A percentile compares a stretch with the other conserved stretches of the same genome.
Conservation (phyloP, 2,113 vertebrate genomes). For the Polyodon spathula region DNA sequence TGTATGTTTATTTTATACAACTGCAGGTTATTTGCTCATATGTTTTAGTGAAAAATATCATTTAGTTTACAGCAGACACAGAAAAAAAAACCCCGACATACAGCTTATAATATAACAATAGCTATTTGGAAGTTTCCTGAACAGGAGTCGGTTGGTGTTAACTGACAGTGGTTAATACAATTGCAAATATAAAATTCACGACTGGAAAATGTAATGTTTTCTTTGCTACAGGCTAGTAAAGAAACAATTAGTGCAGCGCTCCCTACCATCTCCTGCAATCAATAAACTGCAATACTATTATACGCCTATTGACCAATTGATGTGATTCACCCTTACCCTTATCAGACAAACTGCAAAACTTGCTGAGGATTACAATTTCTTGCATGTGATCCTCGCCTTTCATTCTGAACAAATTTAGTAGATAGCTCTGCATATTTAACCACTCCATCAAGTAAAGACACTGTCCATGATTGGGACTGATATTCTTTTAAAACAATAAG, state of each 20-base stretch:
- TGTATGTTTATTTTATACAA: too few relatives aligned
- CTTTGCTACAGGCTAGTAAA: constrained; percentile 59
- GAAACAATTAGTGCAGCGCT: constrained; percentile 64
- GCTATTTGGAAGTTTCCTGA: constrained; percentile 19
- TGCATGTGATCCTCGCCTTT: not conserved
- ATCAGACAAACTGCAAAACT: constrained; percentile 33
- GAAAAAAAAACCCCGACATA: constrained; percentile 3
- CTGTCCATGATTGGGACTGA: too few relatives aligned
- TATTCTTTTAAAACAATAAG: too few relatives aligned
- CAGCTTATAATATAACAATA: constrained; percentile 18
- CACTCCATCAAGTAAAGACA: not conserved
- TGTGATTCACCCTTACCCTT: constrained; percentile 43
- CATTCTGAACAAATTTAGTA: constrained; percentile 25
- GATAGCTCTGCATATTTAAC: constrained; percentile 27
- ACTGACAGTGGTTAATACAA: constrained; percentile 47
- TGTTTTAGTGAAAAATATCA: too few relatives aligned
- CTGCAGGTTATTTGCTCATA: too few relatives aligned
- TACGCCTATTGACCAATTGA: constrained; percentile 55
- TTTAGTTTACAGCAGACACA: not conserved
- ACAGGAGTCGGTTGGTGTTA: constrained; percentile 53
- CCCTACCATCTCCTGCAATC: constrained; percentile 52
- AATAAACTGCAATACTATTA: constrained; percentile 58
- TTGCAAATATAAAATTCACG: constrained; percentile 61
- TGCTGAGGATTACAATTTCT: constrained; percentile 28
- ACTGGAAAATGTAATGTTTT: constrained; percentile 50